phyloP scores from a whole-genome alignment of 1,140 invertebrate genomes.

The Nebria ingens region DNA sequence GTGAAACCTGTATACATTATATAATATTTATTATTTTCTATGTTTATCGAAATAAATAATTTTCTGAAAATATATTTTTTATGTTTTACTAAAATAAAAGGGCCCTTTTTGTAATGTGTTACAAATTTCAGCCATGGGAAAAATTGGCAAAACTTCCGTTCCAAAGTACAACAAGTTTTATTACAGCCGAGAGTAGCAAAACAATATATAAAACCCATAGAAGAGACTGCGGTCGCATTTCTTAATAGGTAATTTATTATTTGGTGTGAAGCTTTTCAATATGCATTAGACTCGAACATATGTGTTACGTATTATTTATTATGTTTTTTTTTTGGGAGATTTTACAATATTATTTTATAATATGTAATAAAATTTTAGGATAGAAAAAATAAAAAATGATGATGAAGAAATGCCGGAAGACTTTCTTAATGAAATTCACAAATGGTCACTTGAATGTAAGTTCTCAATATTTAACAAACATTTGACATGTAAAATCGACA shows the following conservation, averaged over 20 bases:
- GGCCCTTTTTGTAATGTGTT: too few relatives aligned
- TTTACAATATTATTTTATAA: not conserved
- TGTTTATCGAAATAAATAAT: too few relatives aligned
- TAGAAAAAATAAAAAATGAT: conserved; percentile 49
- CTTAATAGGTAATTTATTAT: conserved; percentile 44
- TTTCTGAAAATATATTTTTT: too few relatives aligned
- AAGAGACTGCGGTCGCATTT: conserved; percentile 63
- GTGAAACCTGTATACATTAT: too few relatives aligned
- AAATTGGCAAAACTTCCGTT: conserved; percentile 67
- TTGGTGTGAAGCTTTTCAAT: too few relatives aligned
- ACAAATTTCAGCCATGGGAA: conserved; percentile 65
- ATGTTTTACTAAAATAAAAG: too few relatives aligned
- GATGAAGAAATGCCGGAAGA: conserved; percentile 55
- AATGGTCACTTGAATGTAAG: conserved; percentile 70
- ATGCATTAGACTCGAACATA: not conserved
- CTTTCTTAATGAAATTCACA: conserved; percentile 64
- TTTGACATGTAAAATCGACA: too few relatives aligned
- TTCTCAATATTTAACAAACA: conserved; percentile 18
- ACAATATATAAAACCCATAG: conserved; percentile 65
- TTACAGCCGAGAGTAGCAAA: conserved; percentile 64
- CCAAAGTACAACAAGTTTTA: conserved; percentile 69
- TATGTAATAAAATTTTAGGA: conserved; percentile 32
- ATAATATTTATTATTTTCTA: too few relatives aligned
- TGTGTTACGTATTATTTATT: conserved; percentile 4
- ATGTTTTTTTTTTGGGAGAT: too few relatives aligned